These are phyloP conservation scores for Patiria miniata DNA, from an alignment of 35 echinoderm and acorn worm genomes.

Conservation along the genomic window DNA sequence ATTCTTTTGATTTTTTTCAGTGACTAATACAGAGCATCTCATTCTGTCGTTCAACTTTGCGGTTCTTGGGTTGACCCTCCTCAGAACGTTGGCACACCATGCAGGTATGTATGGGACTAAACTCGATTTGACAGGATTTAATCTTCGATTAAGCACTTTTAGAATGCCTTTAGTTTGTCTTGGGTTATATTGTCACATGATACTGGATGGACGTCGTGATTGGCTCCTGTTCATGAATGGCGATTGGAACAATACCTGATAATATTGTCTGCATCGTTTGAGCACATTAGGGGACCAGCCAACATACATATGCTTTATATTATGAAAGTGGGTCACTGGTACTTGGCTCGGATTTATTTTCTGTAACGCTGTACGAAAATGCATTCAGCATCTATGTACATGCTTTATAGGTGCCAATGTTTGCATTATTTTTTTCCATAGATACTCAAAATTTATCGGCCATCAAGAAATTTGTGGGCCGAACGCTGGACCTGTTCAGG, in stretches of 20 bases:
- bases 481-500: slow-evolving; percentile 39
- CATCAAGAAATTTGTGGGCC: slow-evolving; percentile 38
- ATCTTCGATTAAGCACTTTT: not conserved
- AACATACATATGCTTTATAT: too few species aligned
- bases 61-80: slow-evolving; percentile 54
- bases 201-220: not conserved
- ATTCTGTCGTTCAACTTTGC: slow-evolving; percentile 62
- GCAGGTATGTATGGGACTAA: not conserved
- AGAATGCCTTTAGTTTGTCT: not conserved
- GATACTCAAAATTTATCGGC: slow-evolving; percentile 19
- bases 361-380: too few species aligned
- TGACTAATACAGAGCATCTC: slow-evolving; percentile 22
- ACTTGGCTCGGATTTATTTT: too few species aligned
- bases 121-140: too few species aligned
- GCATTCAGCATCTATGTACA: too few species aligned
- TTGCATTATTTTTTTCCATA: not conserved
- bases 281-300: too few species aligned
- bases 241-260: not conserved
- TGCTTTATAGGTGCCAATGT: too few species aligned
- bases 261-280: too few species aligned
- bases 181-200: not conserved
- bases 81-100: slow-evolving; percentile 34
- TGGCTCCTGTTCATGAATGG: not conserved
- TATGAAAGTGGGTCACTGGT: too few species aligned
- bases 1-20: slow-evolving; percentile 20